These are phyloP conservation scores for Semicossyphus pulcher DNA, from an alignment of 2,113 vertebrate genomes.

Conservation along the genomic window DNA sequence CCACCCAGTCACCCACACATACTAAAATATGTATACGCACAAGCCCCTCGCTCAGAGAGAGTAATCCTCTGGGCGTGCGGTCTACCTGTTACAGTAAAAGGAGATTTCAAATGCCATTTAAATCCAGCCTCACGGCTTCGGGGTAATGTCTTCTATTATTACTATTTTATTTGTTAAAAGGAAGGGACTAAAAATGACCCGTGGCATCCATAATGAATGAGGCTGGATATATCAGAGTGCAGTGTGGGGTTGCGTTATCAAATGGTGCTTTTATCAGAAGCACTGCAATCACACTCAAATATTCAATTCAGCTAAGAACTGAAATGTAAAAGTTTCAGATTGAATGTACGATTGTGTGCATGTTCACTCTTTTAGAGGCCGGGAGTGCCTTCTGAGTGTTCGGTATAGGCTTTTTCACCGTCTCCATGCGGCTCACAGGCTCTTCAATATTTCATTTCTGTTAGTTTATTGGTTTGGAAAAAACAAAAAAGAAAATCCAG, in stretches of 20 bases:
- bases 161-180: conserved; percentile 86
- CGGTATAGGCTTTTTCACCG: conserved; percentile 62
- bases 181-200: conserved; percentile 82
- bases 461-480: conserved; percentile 74
- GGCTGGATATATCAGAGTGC: conserved; percentile 78
- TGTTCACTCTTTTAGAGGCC: conserved; percentile 54
- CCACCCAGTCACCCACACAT: conserved; percentile 8
- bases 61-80: conserved; percentile 48
- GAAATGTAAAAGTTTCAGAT: conserved; percentile 85
- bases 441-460: conserved; percentile 80
- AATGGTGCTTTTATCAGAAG: conserved; percentile 85
- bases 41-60: conserved; percentile 35
- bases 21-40: conserved; percentile 56
- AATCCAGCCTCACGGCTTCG: conserved; percentile 49
- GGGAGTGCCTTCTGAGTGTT: conserved; percentile 64
- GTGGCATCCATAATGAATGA: conserved; percentile 77
- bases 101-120: conserved; percentile 66
- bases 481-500: conserved; percentile 29
- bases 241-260: conserved; percentile 74
- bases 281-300: conserved; percentile 77
- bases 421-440: conserved; percentile 47
- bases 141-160: conserved; percentile 82
- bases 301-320: conserved; percentile 79
- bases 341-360: conserved; percentile 76
- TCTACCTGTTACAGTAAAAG: conserved; percentile 43